These are phyloP conservation scores for Pachydiplax longipennis DNA, from an alignment of 2,888 invertebrate genomes.

Conservation along the genomic window DNA sequence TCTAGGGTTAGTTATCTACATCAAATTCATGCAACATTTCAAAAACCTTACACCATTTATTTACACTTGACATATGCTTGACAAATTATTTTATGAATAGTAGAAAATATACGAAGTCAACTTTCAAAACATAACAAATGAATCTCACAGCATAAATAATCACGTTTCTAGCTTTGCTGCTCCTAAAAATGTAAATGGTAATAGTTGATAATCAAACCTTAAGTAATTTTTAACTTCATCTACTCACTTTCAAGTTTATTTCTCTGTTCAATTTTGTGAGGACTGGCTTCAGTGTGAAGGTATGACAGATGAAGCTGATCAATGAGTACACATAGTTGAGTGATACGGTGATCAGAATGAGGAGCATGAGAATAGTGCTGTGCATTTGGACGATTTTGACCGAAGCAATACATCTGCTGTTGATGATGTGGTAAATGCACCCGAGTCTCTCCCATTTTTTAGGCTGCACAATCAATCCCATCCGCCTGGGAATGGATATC, in stretches of 20 bases:
- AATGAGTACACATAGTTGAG: conserved; percentile 72
- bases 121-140: too few relatives aligned
- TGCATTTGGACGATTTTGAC: conserved; percentile 18
- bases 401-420: conserved; percentile 34
- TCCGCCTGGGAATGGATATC: neutral
- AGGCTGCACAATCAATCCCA: conserved; percentile 2
- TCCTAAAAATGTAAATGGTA: too few relatives aligned
- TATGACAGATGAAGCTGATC: conserved; percentile 80
- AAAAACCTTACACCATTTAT: too few relatives aligned
- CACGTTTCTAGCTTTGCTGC: too few relatives aligned
- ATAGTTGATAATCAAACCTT: too few relatives aligned
- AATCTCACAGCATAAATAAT: too few relatives aligned
- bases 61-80: too few relatives aligned
- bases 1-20: neutral
- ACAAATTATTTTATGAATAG: too few relatives aligned
- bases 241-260: conserved; percentile 76
- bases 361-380: conserved; percentile 5
- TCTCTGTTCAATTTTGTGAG: conserved; percentile 77
- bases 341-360: conserved; percentile 32
- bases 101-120: too few relatives aligned
- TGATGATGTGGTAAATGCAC: conserved; percentile 38
- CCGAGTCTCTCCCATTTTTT: conserved; percentile 35
- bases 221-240: neutral
- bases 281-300: conserved; percentile 80
- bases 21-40: too few relatives aligned